Percentiles rank a stretch among this genome's conserved stretches.
phyloP scores from a whole-genome alignment of 2,888 invertebrate species.

The Litoditis marina region DNA sequence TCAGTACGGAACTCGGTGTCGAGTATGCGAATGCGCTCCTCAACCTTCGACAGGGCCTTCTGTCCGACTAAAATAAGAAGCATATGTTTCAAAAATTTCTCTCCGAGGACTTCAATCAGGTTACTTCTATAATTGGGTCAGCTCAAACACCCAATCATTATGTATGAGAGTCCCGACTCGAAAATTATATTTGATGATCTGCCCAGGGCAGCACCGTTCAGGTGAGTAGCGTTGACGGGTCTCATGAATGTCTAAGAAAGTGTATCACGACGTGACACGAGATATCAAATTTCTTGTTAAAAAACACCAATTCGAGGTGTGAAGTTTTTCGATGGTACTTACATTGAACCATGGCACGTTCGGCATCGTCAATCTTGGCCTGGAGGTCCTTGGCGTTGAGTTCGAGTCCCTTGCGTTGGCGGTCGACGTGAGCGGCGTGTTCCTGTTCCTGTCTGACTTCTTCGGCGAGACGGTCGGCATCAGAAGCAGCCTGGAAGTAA shows the following conservation, averaged over 20 bases:
- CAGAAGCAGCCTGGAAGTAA: constrained; percentile 82
- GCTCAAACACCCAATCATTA: too few relatives aligned
- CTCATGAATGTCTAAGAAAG: too few relatives aligned
- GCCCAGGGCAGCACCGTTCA: too few relatives aligned
- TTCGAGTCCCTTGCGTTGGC: constrained; percentile 85
- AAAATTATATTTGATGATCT: too few relatives aligned
- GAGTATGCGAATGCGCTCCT: constrained; percentile 80
- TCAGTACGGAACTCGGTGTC: constrained; percentile 92
- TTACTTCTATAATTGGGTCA: too few relatives aligned
- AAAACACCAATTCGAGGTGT: too few relatives aligned
- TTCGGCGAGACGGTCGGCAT: constrained; percentile 95
- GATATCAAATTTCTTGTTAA: too few relatives aligned
- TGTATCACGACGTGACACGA: too few relatives aligned
- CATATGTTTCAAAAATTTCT: neutral
- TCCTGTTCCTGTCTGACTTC: constrained; percentile 81
- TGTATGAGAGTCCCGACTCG: too few relatives aligned
- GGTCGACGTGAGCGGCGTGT: constrained; percentile 95
- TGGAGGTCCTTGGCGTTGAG: constrained; percentile 97
- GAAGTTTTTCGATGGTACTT: constrained; percentile 7
- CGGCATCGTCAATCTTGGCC: constrained; percentile 91
- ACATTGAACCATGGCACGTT: constrained; percentile 80
- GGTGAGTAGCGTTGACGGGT: too few relatives aligned
- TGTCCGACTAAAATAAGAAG: constrained; percentile 75
- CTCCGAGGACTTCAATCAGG: too few relatives aligned
- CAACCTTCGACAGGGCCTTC: constrained; percentile 96